Base-by-base conservation (phyloP, 1,140 invertebrate genomes). In the Uloborus diversus region DNA sequence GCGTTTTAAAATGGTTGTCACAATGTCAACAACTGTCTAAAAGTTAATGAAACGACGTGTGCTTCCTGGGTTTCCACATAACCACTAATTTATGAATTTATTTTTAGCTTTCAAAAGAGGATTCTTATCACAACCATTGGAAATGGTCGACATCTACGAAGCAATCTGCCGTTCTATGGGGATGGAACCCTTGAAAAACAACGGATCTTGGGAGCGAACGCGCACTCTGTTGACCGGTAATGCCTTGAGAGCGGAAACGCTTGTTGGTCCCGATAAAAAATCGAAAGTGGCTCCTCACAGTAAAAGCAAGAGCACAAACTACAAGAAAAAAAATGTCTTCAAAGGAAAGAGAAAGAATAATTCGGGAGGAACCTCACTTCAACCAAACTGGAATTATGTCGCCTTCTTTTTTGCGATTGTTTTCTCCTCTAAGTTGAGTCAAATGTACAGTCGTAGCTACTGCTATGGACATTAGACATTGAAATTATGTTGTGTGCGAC, bases 161-260 rank as follows among this genome's bases (percentile, higher is more conserved):
- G 64, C 78, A 0, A 56, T 83, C 4, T 82, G 81, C 30, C 53
- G 71, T 32, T 35, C 82, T 14, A 37, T 83, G 33, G 79, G 71
- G 30, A 76, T 83, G 42, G 66, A 75, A 49, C 73, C 81, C 11
- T 25, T 70, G 13, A 20, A 59, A 7, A 83, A 83, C 47, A 81
- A 83, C 68, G 82, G 82, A 13, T 76, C 69, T 0, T 81, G 71
- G 69, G 1, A 27, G 9, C 28, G 64, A 49, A 37, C 61, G 13
- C 17, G 53, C 13, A 42, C 71, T 23, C 53, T 88, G 28, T 86
- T 88, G 82, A 85, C 47, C 7, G 76, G 76, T 14, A 79, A 79
- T 61, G 76, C 76, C 20, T 4, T 79, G 11, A 68, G 17, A 23
- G 4, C 53, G 0, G 76, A 79, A 61, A 57, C 25, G 17, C 65